Conservation (phyloP, 1,140 invertebrate species). For the Diorhabda elongata region DNA sequence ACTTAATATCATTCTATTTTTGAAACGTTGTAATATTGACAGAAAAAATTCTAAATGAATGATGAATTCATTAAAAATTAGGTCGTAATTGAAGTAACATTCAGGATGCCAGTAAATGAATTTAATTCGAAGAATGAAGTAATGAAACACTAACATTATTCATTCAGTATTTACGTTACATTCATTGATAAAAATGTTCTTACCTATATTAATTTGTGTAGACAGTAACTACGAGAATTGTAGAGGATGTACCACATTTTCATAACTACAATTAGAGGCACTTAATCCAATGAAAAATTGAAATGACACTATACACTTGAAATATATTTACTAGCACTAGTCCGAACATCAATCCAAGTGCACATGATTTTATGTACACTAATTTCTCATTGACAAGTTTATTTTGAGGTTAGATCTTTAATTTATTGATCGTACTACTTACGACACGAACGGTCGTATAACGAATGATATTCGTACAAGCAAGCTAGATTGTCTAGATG, state of each 20-base stretch:
- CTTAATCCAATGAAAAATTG: conserved; percentile 15
- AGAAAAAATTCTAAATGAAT: no score
- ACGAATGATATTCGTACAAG: conserved; percentile 22
- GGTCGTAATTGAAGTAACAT: no score
- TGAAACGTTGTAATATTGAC: no score
- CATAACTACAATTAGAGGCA: conserved; percentile 8
- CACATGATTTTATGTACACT: conserved; percentile 11
- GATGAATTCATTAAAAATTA: no score
- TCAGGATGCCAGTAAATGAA: no score
- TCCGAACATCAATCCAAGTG: conserved; percentile 9
- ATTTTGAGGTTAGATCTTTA: conserved; percentile 19
- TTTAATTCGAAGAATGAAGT: no score
- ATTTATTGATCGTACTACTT: conserved; percentile 12
- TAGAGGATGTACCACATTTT: conserved; percentile 9
- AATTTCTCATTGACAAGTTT: not conserved
- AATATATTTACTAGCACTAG: conserved; percentile 12
- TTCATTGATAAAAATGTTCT: not conserved
- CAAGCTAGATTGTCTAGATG: conserved; percentile 18
- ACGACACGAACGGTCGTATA: conserved; percentile 12
- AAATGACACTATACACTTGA: conserved; percentile 17
- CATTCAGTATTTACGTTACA: no score
- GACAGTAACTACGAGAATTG: not conserved
- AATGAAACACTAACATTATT: no score
- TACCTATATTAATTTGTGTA: not conserved
- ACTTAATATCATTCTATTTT: no score